phyloP scores from a whole-genome alignment of 1,140 invertebrate species.

The Hycleus cichorii region DNA sequence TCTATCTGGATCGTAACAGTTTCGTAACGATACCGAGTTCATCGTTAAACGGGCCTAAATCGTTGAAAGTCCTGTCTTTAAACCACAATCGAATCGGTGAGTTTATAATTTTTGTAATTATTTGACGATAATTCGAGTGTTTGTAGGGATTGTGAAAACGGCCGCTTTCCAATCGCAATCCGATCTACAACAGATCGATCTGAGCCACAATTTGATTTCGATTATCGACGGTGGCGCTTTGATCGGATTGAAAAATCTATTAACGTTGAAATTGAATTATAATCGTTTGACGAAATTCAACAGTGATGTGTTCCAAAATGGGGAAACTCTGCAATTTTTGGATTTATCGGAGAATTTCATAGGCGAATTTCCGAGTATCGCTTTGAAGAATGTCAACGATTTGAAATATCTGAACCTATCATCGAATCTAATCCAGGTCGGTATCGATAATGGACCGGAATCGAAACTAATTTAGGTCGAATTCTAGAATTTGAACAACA shows the following conservation, averaged over 20 bases:
- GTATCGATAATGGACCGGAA: not conserved
- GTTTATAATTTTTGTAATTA: not conserved
- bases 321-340: conserved; percentile 63
- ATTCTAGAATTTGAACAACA: conserved; percentile 59
- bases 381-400: conserved; percentile 58
- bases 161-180: conserved; percentile 59
- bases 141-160: conserved; percentile 56
- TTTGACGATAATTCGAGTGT: not conserved
- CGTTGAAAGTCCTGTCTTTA: conserved; percentile 63
- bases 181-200: conserved; percentile 62
- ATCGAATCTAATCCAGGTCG: conserved; percentile 72
- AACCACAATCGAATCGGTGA: conserved; percentile 75
- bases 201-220: conserved; percentile 67
- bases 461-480: not conserved
- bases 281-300: conserved; percentile 72
- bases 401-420: conserved; percentile 71
- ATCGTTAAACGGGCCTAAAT: conserved; percentile 69
- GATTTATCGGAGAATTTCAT: conserved; percentile 83
- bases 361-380: conserved; percentile 66
- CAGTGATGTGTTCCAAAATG: conserved; percentile 72
- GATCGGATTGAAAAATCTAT: conserved; percentile 54
- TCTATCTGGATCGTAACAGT: conserved; percentile 73
- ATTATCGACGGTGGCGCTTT: conserved; percentile 68
- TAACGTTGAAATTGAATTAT: conserved; percentile 61
- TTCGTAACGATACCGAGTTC: conserved; percentile 63